These are phyloP conservation scores for Tetropium fuscum DNA, from an alignment of 2,888 invertebrate genomes.

Conservation along the genomic window DNA sequence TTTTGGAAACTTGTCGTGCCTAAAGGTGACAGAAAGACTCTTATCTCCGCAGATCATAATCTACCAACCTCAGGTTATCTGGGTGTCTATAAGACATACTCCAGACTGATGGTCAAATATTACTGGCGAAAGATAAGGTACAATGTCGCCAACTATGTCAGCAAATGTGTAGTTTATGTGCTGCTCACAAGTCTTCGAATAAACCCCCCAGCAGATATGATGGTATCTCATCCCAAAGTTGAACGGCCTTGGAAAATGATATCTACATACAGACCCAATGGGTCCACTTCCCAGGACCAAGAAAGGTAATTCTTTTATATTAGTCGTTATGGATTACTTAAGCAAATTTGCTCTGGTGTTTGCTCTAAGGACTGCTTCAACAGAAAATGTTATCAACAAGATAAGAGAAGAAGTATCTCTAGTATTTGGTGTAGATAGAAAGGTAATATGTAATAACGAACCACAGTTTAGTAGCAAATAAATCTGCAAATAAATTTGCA, in stretches of 20 bases:
- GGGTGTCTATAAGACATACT: conserved; percentile 43
- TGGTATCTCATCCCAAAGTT: background rate
- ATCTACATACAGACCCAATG: too few relatives aligned
- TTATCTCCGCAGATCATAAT: conserved; percentile 35
- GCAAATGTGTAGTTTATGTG: conserved; percentile 28
- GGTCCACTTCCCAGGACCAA: background rate
- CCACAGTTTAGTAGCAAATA: conserved; percentile 12
- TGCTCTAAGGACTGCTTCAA: background rate
- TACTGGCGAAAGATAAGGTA: conserved; percentile 44
- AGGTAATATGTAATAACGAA: conserved; percentile 33
- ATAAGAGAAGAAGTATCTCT: conserved; percentile 37
- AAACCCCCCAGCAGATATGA: background rate
- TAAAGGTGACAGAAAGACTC: conserved; percentile 20
- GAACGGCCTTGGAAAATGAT: background rate
- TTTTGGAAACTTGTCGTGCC: conserved; percentile 43
- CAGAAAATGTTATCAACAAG: background rate
- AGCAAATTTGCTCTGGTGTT: background rate
- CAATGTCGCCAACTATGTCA: conserved; percentile 40
- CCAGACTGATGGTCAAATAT: conserved; percentile 28
- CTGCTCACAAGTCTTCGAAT: background rate
- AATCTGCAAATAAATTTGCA: too few relatives aligned
- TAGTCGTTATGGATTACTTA: background rate
- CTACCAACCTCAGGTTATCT: conserved; percentile 39
- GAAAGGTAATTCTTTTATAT: background rate
- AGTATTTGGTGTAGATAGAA: conserved; percentile 32